A percentile compares a stretch with the other conserved stretches of the same genome.
Conservation (phyloP, 2,888 invertebrate species). For the Cordilura impudica region DNA sequence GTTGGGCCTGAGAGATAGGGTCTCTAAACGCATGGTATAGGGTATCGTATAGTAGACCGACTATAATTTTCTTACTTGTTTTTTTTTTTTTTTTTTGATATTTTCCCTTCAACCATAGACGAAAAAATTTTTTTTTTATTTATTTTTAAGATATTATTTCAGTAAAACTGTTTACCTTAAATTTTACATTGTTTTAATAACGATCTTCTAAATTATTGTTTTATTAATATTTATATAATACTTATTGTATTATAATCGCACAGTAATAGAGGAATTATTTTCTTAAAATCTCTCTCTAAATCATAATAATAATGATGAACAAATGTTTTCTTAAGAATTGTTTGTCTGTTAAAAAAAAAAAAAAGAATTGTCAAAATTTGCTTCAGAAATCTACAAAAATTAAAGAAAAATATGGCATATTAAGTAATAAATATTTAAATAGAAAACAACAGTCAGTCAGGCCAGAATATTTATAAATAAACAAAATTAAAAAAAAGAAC, state of each 20-base stretch:
- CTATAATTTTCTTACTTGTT: too few relatives aligned
- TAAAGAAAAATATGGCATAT: background rate
- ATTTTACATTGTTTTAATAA: too few relatives aligned
- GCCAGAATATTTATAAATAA: background rate
- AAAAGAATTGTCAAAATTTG: slow-evolving; percentile 12
- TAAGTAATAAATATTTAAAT: background rate
- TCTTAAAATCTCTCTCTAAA: background rate
- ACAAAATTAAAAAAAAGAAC: too few relatives aligned
- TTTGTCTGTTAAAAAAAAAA: background rate
- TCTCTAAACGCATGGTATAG: too few relatives aligned
- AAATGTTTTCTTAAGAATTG: slow-evolving; percentile 23
- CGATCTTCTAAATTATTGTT: background rate
- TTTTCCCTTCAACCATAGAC: too few relatives aligned
- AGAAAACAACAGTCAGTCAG: background rate
- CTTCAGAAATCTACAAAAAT: background rate
- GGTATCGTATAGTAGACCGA: too few relatives aligned
- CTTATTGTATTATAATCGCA: background rate
- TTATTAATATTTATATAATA: background rate
- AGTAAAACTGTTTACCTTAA: too few relatives aligned
- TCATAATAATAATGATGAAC: slow-evolving; percentile 5
- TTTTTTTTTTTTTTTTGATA: too few relatives aligned
- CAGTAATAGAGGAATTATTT: too few relatives aligned
- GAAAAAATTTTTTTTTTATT: too few relatives aligned
- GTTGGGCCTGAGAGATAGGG: too few relatives aligned
- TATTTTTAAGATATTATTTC: too few relatives aligned